phyloP scores from a whole-genome alignment of 2,113 vertebrate species.

The Pterocles gutturalis region DNA sequence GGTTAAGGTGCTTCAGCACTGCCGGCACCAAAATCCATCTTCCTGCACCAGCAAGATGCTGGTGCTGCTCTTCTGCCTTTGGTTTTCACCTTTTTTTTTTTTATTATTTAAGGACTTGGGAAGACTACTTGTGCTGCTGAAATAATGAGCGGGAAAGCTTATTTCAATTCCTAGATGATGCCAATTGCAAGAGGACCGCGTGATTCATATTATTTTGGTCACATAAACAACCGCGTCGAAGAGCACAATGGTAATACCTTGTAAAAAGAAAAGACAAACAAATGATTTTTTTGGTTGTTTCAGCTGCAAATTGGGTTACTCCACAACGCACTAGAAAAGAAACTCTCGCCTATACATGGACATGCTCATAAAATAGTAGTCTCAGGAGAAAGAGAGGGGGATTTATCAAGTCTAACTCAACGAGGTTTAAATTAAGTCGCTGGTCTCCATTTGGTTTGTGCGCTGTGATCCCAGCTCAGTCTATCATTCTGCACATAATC shows the following conservation, averaged over 20 bases:
- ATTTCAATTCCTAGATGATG: neutral
- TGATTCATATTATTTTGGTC: neutral
- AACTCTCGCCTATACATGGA: neutral
- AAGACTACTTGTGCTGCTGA: neutral
- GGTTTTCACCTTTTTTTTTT: neutral
- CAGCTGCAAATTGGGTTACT: neutral
- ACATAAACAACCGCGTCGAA: rapidly evolving
- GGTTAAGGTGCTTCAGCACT: neutral
- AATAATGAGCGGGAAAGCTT: neutral
- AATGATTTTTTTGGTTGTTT: neutral
- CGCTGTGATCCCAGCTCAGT: neutral
- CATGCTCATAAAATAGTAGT: neutral
- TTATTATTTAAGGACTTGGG: neutral
- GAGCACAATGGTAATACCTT: rapidly evolving
- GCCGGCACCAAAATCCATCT: neutral
- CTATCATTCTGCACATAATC: neutral
- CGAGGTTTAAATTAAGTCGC: neutral
- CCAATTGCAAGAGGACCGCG: rapidly evolving
- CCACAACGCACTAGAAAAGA: neutral
- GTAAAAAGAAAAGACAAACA: neutral
- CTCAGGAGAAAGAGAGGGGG: neutral
- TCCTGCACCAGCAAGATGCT: neutral
- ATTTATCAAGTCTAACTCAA: neutral
- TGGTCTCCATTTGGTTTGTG: neutral
- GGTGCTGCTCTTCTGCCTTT: neutral